phyloP scores from a whole-genome alignment of 1,140 invertebrate genomes.

The Anastatus disparis region DNA sequence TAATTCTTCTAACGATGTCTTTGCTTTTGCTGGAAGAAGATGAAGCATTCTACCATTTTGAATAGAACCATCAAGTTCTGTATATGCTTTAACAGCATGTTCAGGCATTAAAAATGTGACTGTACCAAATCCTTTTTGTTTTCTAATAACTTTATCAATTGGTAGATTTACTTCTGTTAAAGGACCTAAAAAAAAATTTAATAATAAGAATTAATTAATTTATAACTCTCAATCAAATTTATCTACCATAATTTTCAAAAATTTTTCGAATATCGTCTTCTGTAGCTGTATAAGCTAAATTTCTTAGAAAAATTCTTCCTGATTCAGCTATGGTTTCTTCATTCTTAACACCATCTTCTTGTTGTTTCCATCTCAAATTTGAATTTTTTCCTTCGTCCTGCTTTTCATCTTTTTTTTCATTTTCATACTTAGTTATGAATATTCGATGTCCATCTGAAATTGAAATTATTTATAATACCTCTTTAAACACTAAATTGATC shows the following conservation, averaged over 20 bases:
- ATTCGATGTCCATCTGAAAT: conserved; percentile 74
- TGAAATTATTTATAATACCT: conserved; percentile 4
- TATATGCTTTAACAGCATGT: conserved; percentile 91
- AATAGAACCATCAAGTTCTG: conserved; percentile 86
- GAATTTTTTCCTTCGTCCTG: conserved; percentile 25
- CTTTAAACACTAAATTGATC: background rate
- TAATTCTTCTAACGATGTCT: conserved; percentile 68
- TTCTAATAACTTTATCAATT: conserved; percentile 84
- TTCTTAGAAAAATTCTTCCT: conserved; percentile 94
- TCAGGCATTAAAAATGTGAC: conserved; percentile 96
- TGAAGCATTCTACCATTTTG: conserved; percentile 95
- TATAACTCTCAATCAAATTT: background rate
- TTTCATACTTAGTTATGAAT: conserved; percentile 73
- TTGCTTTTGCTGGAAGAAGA: conserved; percentile 87
- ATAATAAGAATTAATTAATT: background rate
- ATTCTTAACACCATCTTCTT: conserved; percentile 75
- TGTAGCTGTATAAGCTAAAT: conserved; percentile 88
- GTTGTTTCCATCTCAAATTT: conserved; percentile 75
- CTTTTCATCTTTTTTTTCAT: conserved; percentile 56
- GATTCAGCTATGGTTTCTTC: conserved; percentile 89
- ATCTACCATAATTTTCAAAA: conserved; percentile 88
- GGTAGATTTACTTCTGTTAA: conserved; percentile 91
- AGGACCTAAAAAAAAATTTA: conserved; percentile 71
- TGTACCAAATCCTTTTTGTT: conserved; percentile 93
- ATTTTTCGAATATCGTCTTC: conserved; percentile 87